Base-by-base conservation (phyloP, 1,140 invertebrate genomes). In the Latrodectus geometricus region DNA sequence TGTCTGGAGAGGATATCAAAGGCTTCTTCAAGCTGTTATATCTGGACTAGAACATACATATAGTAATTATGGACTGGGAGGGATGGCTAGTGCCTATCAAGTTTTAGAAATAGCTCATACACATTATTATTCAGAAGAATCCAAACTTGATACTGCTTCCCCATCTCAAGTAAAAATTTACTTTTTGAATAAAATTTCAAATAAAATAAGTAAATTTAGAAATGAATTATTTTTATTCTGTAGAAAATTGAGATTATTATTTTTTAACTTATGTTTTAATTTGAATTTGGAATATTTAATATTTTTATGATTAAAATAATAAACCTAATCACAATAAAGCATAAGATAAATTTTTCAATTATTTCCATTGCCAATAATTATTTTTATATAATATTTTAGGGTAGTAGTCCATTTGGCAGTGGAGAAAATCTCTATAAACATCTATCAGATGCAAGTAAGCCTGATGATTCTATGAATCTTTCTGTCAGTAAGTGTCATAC, bases 61-160 rank as follows among this genome's bases (percentile, higher is more conserved):
- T 90, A 93, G 94, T 21, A 99, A 98, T 92, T 97, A 97, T 89
- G 97, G 97, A 0, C 93, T 97, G 0, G 97, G 98, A 78, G 99
- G 99, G 35, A 98, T 99, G 95, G 98, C 98, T 0, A 98, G 97
- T 5, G 96, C 97, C 15, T 98, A 97, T 91, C 90, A 90, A 66
- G 92, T 99, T 72, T 94, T 99, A 88, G 98, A 99, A 93, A 98
- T 99, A 90, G 96, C 97, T 4, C 98, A 99, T 91, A 99, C 98
- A 0, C 98, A 99, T 91, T 99, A 97, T 90, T 99, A 97, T 97
- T 95, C 95, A 75, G 88, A 87, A 23, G 89, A 89, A 14, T 88
- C 89, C 20, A 88, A 88, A 73, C 69, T 88, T 12, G 90, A 90
- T 73, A 90, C 88, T 80, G 89, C 89, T 76, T 89, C 87, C 61